Base-by-base conservation (phyloP, 2,113 vertebrate species). In the Macrotis lagotis region DNA sequence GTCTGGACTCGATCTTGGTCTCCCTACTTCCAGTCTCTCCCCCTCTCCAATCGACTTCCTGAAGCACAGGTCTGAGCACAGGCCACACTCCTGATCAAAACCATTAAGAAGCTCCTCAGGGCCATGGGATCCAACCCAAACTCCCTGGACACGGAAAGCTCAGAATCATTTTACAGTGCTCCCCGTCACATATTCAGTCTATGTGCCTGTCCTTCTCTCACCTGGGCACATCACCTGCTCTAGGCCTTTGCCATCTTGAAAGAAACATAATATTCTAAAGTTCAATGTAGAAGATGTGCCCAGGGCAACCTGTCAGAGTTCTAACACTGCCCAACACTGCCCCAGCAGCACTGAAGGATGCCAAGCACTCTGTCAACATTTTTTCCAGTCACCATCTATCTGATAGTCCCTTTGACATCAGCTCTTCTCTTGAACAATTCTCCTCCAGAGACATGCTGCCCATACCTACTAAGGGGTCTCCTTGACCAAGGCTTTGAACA, bases 121-220 rank as follows among this genome's bases (percentile, higher is more conserved):
- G 59, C 31, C 31, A 14, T 66, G 59, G 31, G 31, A 37, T 37
- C 31, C 59, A 37, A 37, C 5, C 0, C 59, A 66, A 37, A 16
- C 59, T 66, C 31, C 12, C 2, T 14, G 55, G 55, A 66, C 31
- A 37, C 31, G 12, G 10, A 59, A 11, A 16, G 31, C 55, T 11
- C 28, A 66, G 55, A 12, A 10, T 14, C 55, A 66, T 14, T 66
- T 4, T 1, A 5, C 1, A 37, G 2, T 14, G 12, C 31, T 66
- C 59, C 31, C 47, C 26, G 92, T 89, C 51, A 89, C 7, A 96
- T 59, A 90, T 66, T 88, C 16, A 88, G 31, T 47, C 91, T 89
- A 90, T 95, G 89, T 11, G 50, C 89, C 59, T 95, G 95, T 88
- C 44, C 91, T 37, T 74, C 92, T 93, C 6, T 51, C 93, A 92